Percentiles rank a stretch among this genome's conserved stretches.
These are phyloP conservation scores for Berghia stephanieae DNA, from an alignment of 1,140 invertebrate genomes.

Conservation along the genomic window DNA sequence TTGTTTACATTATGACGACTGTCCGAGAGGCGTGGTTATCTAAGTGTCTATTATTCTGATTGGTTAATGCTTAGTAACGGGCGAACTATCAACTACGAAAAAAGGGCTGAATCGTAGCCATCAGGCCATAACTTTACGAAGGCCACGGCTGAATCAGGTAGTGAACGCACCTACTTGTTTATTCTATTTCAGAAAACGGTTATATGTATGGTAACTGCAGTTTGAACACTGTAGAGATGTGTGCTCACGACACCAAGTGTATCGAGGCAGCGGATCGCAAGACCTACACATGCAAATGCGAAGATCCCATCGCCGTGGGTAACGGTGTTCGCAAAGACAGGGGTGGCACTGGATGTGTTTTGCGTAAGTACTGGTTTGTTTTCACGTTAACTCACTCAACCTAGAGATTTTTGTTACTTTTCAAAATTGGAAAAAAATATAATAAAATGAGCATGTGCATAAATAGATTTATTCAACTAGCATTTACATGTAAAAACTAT, in stretches of 20 bases:
- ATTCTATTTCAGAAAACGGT: neutral
- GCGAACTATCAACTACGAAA: no score
- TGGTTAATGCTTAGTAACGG: no score
- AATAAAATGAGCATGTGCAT: neutral
- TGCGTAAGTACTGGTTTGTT: conserved; percentile 5
- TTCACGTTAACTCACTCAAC: no score
- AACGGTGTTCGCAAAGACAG: neutral
- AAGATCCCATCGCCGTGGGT: neutral
- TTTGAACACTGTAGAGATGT: neutral
- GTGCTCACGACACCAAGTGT: conserved; percentile 9
- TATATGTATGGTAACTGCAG: conserved; percentile 14
- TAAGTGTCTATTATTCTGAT: no score
- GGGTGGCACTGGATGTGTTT: neutral
- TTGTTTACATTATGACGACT: no score
- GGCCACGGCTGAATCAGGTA: no score
- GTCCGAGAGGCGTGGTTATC: no score
- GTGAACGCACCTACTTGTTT: no score
- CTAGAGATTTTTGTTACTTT: no score
- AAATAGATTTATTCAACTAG: neutral
- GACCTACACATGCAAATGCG: conserved; percentile 10
- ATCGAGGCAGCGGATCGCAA: neutral
- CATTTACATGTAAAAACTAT: neutral
- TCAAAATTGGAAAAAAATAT: no score
- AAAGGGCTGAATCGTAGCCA: no score
- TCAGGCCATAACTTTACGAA: no score